phyloP scores from a whole-genome alignment of 2,113 vertebrate species.

The Coracopsis vasa region DNA sequence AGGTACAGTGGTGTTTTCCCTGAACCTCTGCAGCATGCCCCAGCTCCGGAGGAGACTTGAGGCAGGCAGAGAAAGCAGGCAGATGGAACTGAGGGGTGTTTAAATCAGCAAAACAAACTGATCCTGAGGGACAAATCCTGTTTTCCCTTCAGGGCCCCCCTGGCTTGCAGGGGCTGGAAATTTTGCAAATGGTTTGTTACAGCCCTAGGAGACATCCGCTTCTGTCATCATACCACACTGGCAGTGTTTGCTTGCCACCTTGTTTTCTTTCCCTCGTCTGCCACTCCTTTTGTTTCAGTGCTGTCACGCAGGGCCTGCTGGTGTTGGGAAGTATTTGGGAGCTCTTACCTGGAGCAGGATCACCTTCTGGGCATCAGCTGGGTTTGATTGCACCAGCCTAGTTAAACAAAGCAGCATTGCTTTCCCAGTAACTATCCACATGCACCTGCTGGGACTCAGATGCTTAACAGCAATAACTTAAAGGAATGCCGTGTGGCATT shows the following conservation, averaged over 20 bases:
- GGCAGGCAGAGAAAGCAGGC: background rate
- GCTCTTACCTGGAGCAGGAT: background rate
- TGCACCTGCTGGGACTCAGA: background rate
- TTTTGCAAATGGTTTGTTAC: background rate
- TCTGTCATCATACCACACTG: background rate
- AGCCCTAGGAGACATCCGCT: background rate
- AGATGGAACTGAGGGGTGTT: background rate
- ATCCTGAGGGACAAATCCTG: background rate
- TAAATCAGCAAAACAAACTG: background rate
- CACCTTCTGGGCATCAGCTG: background rate
- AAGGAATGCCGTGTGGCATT: background rate
- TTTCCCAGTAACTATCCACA: background rate
- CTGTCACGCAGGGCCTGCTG: background rate
- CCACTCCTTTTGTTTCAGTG: background rate
- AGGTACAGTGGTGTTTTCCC: rapidly evolving
- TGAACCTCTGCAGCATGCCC: background rate
- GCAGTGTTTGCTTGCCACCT: background rate
- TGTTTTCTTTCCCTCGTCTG: background rate
- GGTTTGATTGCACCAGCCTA: background rate
- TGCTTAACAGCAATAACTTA: background rate
- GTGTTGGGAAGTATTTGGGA: background rate
- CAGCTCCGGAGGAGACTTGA: background rate
- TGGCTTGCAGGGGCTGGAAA: background rate
- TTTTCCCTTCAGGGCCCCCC: background rate
- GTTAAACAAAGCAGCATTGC: background rate